These are phyloP conservation scores for Pogoniulus pusillus DNA, from an alignment of 2,797 vertebrate genomes.

Conservation along the genomic window DNA sequence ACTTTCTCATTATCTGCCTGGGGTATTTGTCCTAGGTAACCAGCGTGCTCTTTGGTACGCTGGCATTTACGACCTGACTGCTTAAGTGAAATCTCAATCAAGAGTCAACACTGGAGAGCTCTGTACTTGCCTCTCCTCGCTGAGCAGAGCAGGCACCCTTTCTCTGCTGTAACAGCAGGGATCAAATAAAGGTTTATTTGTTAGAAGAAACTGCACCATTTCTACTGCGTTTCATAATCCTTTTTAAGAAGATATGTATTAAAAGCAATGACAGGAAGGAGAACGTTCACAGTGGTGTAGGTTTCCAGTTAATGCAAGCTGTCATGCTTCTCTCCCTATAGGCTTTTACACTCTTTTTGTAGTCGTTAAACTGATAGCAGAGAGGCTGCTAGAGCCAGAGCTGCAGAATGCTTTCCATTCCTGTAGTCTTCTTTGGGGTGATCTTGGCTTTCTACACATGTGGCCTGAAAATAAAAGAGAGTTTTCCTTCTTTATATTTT, in stretches of 20 bases:
- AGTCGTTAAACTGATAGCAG: background rate
- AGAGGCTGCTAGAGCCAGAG: background rate
- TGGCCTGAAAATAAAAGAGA: background rate
- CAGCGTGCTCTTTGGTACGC: background rate
- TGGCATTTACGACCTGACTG: background rate
- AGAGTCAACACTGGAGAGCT: background rate
- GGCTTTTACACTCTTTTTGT: constrained; percentile 27
- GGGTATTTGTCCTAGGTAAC: background rate
- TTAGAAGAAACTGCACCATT: background rate
- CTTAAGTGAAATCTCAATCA: constrained; percentile 3
- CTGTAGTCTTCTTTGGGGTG: background rate
- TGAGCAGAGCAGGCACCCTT: constrained; percentile 11
- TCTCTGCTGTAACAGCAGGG: constrained; percentile 1
- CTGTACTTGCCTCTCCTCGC: background rate
- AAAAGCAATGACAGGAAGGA: constrained; percentile 33
- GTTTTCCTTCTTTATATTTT: background rate
- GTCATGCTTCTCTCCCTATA: background rate
- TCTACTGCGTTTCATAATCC: background rate
- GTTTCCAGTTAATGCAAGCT: constrained; percentile 37
- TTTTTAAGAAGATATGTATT: constrained; percentile 15
- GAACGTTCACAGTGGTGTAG: background rate
- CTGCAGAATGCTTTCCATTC: background rate
- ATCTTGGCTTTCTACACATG: constrained; percentile 1
- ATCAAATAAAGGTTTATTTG: constrained; percentile 27
- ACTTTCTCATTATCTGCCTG: background rate